These are phyloP conservation scores for Protobothrops flavoviridis DNA, from an alignment of 2,113 vertebrate species.

Conservation along the genomic window DNA sequence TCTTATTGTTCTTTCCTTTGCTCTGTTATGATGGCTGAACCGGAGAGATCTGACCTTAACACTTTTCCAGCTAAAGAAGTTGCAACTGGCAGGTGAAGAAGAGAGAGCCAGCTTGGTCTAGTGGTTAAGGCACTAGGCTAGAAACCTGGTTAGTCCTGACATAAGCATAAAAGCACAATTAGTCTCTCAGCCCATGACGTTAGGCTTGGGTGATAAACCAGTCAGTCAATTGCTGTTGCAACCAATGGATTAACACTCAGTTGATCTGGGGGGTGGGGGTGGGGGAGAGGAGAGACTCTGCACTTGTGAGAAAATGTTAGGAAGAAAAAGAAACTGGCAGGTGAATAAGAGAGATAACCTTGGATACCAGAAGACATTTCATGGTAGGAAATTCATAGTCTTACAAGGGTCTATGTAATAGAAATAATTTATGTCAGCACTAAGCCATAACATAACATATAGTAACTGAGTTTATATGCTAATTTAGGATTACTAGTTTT, in stretches of 20 bases:
- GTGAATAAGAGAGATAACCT: background rate
- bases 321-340: background rate
- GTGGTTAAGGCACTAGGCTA: background rate
- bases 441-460: background rate
- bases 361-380: background rate
- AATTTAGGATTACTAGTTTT: background rate
- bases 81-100: background rate
- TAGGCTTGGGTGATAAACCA: background rate
- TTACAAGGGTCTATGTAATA: background rate
- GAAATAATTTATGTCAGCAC: background rate
- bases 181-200: background rate
- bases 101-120: background rate
- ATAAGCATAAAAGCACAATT: background rate
- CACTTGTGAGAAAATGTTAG: background rate
- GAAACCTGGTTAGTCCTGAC: background rate
- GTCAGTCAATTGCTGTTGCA: background rate
- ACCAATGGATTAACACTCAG: background rate
- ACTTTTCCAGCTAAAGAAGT: background rate
- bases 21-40: background rate
- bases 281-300: rapidly evolving
- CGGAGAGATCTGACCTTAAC: background rate
- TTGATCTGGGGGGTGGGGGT: background rate
- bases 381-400: background rate
- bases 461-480: background rate
- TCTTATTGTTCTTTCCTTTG: background rate